Evolutionary conservation across 2,113 vertebrate species (phyloP).

Genomic region (Cariama cristata): DNA sequence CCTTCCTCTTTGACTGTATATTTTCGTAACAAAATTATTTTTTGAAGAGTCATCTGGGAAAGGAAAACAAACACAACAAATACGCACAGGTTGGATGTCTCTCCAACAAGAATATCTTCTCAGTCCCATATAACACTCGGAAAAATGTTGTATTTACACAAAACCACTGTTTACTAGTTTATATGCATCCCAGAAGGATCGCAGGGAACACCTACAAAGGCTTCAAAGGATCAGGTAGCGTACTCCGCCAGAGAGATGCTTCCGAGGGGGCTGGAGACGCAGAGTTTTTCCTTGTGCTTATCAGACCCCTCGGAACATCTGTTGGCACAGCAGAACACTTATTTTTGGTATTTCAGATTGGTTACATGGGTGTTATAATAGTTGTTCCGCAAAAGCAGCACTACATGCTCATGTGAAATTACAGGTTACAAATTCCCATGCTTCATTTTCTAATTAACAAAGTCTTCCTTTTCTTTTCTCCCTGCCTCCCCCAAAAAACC

Average conservation of each 20-base stretch:
- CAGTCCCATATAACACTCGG: neutral
- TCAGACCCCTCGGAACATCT: neutral
- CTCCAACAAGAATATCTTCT: neutral
- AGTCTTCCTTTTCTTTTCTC: neutral
- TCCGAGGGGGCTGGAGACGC: neutral
- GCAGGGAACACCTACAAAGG: neutral
- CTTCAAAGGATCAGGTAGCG: constrained; percentile 21
- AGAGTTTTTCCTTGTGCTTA: neutral
- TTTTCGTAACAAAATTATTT: neutral
- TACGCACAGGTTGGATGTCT: rapidly evolving
- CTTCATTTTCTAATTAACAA: neutral
- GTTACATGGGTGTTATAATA: neutral
- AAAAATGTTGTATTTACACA: neutral
- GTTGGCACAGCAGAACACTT: neutral
- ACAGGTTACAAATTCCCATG: neutral
- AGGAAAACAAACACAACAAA: neutral
- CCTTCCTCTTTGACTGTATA: neutral
- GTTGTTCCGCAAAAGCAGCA: neutral
- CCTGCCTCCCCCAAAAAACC: neutral
- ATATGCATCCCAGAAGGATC: constrained; percentile 15
- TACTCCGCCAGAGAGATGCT: neutral
- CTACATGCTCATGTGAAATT: neutral
- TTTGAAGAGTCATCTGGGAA: neutral
- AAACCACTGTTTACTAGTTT: neutral
- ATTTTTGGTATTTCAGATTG: neutral